These are phyloP conservation scores for Nemoura dubitans DNA, from an alignment of 2,888 invertebrate genomes.

Conservation along the genomic window DNA sequence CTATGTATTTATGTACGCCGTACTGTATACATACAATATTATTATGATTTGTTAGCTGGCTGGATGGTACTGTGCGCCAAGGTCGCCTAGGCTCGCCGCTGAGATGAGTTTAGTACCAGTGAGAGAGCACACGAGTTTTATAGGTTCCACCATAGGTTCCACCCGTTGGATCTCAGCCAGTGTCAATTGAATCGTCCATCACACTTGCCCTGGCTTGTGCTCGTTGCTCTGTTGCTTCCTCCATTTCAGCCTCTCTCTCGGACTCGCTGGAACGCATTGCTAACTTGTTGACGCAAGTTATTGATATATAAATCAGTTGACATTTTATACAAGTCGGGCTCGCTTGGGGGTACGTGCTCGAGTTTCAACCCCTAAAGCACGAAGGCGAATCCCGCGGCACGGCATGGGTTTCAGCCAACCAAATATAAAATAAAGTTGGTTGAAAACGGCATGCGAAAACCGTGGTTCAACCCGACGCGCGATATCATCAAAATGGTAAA, in stretches of 20 bases:
- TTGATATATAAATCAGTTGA: neutral
- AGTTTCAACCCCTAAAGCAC: neutral
- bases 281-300: neutral
- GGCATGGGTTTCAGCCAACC: neutral
- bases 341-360: neutral
- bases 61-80: neutral
- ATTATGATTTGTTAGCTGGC: neutral
- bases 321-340: neutral
- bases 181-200: slow-evolving; percentile 4
- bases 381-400: neutral
- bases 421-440: no score
- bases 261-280: no score
- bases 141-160: slow-evolving; percentile 7
- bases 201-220: neutral
- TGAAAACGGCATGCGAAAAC: neutral
- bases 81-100: neutral
- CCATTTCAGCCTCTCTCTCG: neutral
- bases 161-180: neutral
- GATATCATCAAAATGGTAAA: neutral
- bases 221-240: neutral
- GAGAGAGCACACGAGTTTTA: neutral
- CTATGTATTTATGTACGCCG: neutral
- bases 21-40: neutral
- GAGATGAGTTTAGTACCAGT: neutral
- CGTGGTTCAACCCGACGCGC: no score